Base-by-base conservation (phyloP, 2,888 invertebrate species). In the Scaptomyza polygonia region DNA sequence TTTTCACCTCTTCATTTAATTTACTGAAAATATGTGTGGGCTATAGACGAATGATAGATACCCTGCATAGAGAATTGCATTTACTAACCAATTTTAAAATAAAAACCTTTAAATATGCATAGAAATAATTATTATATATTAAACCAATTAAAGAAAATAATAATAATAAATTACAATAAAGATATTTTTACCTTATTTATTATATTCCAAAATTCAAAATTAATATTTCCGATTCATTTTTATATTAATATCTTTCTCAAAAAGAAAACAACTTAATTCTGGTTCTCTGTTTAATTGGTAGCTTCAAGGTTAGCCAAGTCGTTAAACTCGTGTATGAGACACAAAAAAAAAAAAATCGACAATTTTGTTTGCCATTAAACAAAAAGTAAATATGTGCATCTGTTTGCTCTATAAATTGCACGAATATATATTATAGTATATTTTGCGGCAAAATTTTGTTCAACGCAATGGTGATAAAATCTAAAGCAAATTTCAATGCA, bases 291-390 rank as follows among this genome's bases (percentile, higher is more conserved):
- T 14, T 34, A 16, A 14, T 43, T 51, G 47, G 58, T 57, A 68
- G 57, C 62, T 68, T 70, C 71, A 82, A 87, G 82, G 82, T 85
- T 63, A 61, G 43, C 48, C 53, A 45, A 36, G 55, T 69, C 82
- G 85, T 72, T 67, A 71, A 81, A 68, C 57, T 63, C 55, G 65
- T 59, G 55, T 65, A 57, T 52, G 49, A 44, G 39, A 27, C 40
- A 21, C 11, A 48, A 53, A 47, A 52, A 25, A 25, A 25, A 25
- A 25, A 42, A 68, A 59, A 49, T 59, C 49, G 12, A 52, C 14
- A 43, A 56, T 71, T 77, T 84, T 67, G 75, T 80, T 84, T 80
- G 85, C 58, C 63, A 75, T 77, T 67, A 67, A 72, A 64, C 53
- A 58, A 74, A 79, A 66, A 57, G 69, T 62, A 63, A 67, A 65